A percentile compares a stretch with the other conserved stretches of the same genome.
Evolutionary conservation across 2,113 vertebrate genomes (phyloP).

Genomic region (Tricholaema leucomelas): DNA sequence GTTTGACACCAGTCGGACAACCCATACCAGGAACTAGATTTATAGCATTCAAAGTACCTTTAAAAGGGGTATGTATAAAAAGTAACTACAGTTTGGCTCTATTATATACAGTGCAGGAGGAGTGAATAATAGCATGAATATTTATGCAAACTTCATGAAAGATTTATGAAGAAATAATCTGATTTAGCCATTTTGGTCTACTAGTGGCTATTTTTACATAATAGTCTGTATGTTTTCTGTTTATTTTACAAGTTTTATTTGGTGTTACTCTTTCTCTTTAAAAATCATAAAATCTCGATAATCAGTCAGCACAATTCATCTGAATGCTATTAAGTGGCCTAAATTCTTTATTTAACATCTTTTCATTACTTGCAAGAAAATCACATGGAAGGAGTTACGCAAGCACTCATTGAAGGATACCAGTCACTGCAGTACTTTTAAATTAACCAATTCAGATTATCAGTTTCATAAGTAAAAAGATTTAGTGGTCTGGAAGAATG

Average conservation of each 20-base stretch:
- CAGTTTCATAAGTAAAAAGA: background rate
- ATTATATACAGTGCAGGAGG: background rate
- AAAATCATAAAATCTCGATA: background rate
- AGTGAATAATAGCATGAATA: background rate
- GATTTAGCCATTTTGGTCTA: background rate
- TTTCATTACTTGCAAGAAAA: background rate
- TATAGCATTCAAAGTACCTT: constrained; percentile 78
- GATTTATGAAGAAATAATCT: background rate
- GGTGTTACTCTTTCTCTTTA: background rate
- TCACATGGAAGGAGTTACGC: background rate
- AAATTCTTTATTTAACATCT: background rate
- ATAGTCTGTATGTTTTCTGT: background rate
- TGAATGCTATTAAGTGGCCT: background rate
- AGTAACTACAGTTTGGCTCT: background rate
- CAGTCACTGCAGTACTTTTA: background rate
- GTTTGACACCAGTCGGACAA: constrained; percentile 71
- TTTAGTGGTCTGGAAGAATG: background rate
- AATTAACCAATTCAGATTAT: background rate
- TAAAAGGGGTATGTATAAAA: constrained; percentile 74
- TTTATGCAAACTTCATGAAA: background rate
- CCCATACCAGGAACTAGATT: constrained; percentile 73
- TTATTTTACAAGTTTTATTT: background rate
- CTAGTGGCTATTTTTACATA: background rate
- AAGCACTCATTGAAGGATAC: background rate
- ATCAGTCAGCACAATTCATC: background rate